Base-by-base conservation (phyloP, 2,888 invertebrate genomes). In the Mycalesis mineus region DNA sequence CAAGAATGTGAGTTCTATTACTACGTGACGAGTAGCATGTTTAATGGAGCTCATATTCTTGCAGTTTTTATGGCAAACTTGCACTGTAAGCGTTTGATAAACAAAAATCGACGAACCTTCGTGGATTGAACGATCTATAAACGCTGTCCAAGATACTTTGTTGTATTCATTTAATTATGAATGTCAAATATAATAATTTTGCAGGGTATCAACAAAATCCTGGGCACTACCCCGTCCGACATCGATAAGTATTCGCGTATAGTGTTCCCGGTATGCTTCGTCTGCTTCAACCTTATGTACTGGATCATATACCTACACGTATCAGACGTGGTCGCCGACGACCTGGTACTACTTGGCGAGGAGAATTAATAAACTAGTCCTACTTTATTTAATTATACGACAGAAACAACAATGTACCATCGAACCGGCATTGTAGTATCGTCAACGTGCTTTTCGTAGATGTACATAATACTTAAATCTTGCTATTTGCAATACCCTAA, bases 191-290 rank as follows among this genome's bases (percentile, higher is more conserved):
- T 64, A 65, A 60, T 58, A 67, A 68, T 64, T 74, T 85, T 84
- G 15, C 87, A 92, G 92, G 95, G 96, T 82, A 95, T 97, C 90
- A 97, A 96, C 92, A 96, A 96, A 87, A 91, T 97, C 69, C 93
- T 95, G 82, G 97, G 96, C 78, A 95, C 96, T 73, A 97, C 97
- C 71, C 98, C 98, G 56, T 98, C 98, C 83, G 98, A 98, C 91
- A 99, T 99, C 90, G 99, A 99, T 93, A 98, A 99, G 91, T 98
- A 98, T 84, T 98, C 98, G 61, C 94, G 99, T 80, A 97, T 99
- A 88, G 95, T 98, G 78, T 99, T 99, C 86, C 99, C 99, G 54
- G 96, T 98, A 73, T 97, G 98, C 91, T 99, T 99, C 92, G 95
- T 98, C 69, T 96, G 98, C 90, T 99, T 99, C 93, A 99, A 99